These are phyloP conservation scores for Physocephala rufipes DNA, from an alignment of 2,888 invertebrate genomes.

Conservation along the genomic window DNA sequence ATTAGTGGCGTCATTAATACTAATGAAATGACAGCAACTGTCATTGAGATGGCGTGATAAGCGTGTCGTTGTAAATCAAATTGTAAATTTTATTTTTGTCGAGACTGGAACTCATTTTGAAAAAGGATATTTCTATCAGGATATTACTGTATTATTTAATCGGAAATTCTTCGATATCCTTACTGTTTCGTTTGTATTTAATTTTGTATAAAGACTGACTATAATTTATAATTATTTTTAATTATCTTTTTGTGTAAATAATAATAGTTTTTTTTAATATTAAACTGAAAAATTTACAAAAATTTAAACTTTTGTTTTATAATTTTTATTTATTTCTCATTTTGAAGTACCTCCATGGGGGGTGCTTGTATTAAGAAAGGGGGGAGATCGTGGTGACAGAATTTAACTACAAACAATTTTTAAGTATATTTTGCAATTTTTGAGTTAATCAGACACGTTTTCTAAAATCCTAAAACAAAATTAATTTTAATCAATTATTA, in stretches of 20 bases:
- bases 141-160: neutral
- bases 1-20: neutral
- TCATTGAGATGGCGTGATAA: conserved; percentile 55
- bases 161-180: neutral
- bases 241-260: neutral
- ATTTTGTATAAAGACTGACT: conserved; percentile 28
- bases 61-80: conserved; percentile 5
- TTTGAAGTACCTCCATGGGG: too few relatives aligned
- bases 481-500: too few relatives aligned
- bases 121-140: neutral
- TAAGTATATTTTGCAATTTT: too few relatives aligned
- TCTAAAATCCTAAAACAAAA: too few relatives aligned
- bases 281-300: neutral
- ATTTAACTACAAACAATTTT: too few relatives aligned
- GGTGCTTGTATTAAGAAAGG: too few relatives aligned
- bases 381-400: too few relatives aligned
- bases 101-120: neutral
- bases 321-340: neutral
- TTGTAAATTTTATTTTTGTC: neutral
- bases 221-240: conserved; percentile 10
- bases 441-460: too few relatives aligned
- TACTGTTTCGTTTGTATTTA: conserved; percentile 1
- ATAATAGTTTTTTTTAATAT: neutral
- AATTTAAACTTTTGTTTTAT: neutral
- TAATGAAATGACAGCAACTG: conserved; percentile 16